Conservation (phyloP, 2,113 vertebrate species). For the Microcebus jonahi region DNA sequence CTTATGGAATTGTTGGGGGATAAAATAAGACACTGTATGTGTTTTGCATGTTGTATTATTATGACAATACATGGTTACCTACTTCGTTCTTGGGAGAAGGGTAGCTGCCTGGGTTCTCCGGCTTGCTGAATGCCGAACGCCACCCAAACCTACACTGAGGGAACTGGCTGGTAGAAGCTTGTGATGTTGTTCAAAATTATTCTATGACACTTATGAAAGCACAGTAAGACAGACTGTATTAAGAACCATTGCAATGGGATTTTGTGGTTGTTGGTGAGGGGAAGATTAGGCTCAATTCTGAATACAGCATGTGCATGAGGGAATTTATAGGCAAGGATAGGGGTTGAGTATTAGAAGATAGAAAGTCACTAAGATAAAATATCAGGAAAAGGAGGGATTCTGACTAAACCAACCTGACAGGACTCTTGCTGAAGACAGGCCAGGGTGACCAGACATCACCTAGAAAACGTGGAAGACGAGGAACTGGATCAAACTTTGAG, state of each 20-base stretch:
- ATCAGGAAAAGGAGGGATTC: neutral
- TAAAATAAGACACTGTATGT: neutral
- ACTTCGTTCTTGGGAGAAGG: neutral
- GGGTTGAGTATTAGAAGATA: too few relatives aligned
- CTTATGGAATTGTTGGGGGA: neutral
- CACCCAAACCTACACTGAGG: neutral
- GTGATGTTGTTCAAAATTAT: neutral
- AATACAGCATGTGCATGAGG: neutral
- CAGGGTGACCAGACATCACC: neutral
- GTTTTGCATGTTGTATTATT: neutral
- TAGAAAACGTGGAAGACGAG: neutral
- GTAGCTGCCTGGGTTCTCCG: neutral
- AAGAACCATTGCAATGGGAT: too few relatives aligned
- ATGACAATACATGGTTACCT: neutral
- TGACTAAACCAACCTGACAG: neutral
- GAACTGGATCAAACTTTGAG: neutral
- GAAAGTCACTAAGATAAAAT: neutral
- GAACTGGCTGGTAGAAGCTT: neutral
- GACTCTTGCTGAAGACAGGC: neutral
- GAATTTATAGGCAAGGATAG: neutral
- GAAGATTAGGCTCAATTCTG: neutral
- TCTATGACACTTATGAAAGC: neutral
- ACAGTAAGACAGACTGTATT: neutral
- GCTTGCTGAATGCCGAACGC: neutral
- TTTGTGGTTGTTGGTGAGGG: neutral